Base-by-base conservation (phyloP, 2,797 vertebrate genomes). In the Poeciliopsis gracilis region DNA sequence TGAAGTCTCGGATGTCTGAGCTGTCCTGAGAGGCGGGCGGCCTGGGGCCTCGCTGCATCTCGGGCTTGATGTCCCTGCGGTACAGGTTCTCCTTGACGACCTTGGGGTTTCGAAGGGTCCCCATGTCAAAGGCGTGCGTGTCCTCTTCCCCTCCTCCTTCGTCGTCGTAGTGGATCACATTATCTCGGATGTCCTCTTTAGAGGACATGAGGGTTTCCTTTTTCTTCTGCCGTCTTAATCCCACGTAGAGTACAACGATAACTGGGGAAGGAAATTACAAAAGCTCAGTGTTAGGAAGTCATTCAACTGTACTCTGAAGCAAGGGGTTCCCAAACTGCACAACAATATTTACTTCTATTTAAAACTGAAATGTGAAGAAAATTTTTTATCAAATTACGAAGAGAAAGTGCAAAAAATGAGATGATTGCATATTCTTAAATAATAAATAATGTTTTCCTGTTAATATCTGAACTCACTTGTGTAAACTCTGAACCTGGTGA, bases 181-280 rank as follows among this genome's bases (percentile, higher is more conserved):
- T 99, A 90, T 99, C 98, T 82, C 98, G 96, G 90, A 99, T 96
- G 90, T 99, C 98, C 94, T 99, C 98, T 83, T 99, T 99, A 41
- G 98, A 99, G 0, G 98, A 99, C 98, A 99, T 99, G 67, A 99
- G 95, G 4, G 97, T 98, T 85, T 99, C 98, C 85, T 99, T 99
- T 87, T 98, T 98, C 95, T 97, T 99, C 86, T 99, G 98, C 25
- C 97, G 94, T 57, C 97, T 89, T 81, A 99, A 90, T 3, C 97
- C 98, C 75, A 98, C 95, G 0, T 99, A 99, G 51, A 99, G 96
- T 49, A 99, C 97, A 46, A 99, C 97, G n/a, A 99, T 98, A 67
- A 96, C 98, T 99, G 82, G 2, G 36, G 73, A 36, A 51, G 73
- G 10, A 78, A 41, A 84, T 5, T 0, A 0, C 70, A 46, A 82